These are phyloP conservation scores for Muraenolepis orangiensis DNA, from an alignment of 2,797 vertebrate genomes.

Conservation along the genomic window DNA sequence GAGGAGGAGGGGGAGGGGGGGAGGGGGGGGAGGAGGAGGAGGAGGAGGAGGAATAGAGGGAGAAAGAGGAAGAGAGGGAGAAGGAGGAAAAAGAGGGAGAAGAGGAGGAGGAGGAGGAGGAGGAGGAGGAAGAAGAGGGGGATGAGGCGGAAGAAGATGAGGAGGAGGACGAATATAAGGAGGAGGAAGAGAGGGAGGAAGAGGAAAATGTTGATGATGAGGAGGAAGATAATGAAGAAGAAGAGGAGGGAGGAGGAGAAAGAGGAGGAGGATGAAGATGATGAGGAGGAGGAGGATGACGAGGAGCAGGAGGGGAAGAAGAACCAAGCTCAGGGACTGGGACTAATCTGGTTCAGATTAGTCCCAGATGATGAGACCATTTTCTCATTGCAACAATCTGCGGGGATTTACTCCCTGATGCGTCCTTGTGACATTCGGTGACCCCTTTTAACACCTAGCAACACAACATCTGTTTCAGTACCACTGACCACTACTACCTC, in stretches of 20 bases:
- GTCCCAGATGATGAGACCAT: neutral
- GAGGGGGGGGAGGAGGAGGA: too few species aligned
- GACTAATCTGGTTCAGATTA: neutral
- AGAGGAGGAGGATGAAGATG: too few species aligned
- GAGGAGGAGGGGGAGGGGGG: neutral
- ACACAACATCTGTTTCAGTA: neutral
- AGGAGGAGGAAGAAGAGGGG: neutral
- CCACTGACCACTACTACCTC: neutral
- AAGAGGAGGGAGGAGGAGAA: neutral
- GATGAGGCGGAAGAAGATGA: neutral
- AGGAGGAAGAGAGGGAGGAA: too few species aligned
- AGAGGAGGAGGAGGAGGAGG: too few species aligned
- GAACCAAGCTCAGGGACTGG: neutral
- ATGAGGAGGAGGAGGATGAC: too few species aligned
- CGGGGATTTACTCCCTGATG: neutral
- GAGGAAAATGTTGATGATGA: neutral
- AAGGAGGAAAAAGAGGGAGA: neutral
- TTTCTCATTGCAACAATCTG: neutral
- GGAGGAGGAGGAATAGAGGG: too few species aligned
- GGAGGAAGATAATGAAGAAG: too few species aligned
- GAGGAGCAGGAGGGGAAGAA: neutral
- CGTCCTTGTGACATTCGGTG: neutral
- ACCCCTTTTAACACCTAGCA: neutral
- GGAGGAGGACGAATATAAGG: too few species aligned
- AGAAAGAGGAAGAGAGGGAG: neutral